Evolutionary conservation across 1,140 invertebrate genomes (phyloP).

Genomic region (Euschistus heros): DNA sequence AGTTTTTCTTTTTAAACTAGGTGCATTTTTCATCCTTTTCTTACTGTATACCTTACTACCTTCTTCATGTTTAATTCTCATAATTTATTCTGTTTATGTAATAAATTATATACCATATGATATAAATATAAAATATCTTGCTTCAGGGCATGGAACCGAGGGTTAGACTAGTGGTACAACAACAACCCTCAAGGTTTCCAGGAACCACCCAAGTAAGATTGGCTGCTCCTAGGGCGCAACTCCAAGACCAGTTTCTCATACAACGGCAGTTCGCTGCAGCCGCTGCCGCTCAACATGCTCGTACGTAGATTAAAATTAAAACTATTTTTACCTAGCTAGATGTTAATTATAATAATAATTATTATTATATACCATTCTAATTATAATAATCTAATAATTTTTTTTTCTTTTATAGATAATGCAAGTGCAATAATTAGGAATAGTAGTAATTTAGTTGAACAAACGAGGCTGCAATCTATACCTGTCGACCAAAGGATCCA

Average conservation of each 20-base stretch:
- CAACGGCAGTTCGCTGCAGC: slow-evolving; percentile 21
- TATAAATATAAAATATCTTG: neutral
- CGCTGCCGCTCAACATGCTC: neutral
- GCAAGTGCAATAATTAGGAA: slow-evolving; percentile 13
- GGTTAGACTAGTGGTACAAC: slow-evolving; percentile 33
- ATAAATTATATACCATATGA: neutral
- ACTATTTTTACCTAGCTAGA: neutral
- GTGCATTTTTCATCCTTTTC: too few species aligned
- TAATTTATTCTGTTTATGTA: neutral
- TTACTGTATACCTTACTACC: too few species aligned
- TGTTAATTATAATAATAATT: neutral
- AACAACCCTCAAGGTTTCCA: slow-evolving; percentile 24
- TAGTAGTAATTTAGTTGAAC: neutral
- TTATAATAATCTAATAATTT: neutral
- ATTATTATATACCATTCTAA: neutral
- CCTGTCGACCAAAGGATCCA: slow-evolving; percentile 5
- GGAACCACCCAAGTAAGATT: slow-evolving; percentile 13
- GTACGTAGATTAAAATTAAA: neutral
- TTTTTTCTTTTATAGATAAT: neutral
- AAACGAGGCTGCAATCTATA: neutral
- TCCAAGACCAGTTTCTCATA: slow-evolving; percentile 16
- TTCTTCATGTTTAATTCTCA: too few species aligned
- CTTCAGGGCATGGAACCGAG: slow-evolving; percentile 32
- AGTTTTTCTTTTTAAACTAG: too few species aligned
- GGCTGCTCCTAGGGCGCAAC: slow-evolving; percentile 12